Evolutionary conservation across 2,888 invertebrate species (phyloP), one percentile per base, ranked within the genome.

Genomic region (Lepidonotus clava): DNA sequence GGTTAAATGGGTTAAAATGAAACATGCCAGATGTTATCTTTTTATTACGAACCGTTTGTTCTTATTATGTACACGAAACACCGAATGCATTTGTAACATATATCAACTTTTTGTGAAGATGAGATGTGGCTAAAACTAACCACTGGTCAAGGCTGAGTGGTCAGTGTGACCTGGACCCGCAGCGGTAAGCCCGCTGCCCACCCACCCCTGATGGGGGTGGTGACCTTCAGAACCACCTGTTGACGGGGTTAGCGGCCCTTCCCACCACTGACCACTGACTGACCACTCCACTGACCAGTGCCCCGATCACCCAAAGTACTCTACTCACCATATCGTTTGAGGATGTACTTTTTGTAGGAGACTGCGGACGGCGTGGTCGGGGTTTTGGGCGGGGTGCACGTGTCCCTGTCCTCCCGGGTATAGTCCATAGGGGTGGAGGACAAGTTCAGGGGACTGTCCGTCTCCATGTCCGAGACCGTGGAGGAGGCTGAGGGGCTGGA

Each of bases 271-370:
- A 71, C 71, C 71, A 61, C 2, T 61, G 1, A 1, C 61, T 61
- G 61, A 61, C 61, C 61, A n/a, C 56, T 56, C 46, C 8, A 18
- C 46, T 18, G 8, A 46, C 46, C 46, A 8, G 46, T 8, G 46
- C 46, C 46, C 46, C 46, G 18, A 8, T 36, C 5, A 38, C 36
- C 1, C 34, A 34, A 32, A 4, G 2, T 32, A 6, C n/a, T 18
- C 21, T 38, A 83, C 86, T 86, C 38, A 86, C 86, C 80, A 41
- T 86, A 86, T 66, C 86, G 53, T 21, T 41, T 71, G 51, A 86
- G 83, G n/a, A 86, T 83, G 61, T 83, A n/a, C 83, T 86, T 86
- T 36, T 86, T 86, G 61, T 61, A 86, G 53, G 86, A 83, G 66
- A 80, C 80, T 21, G 66, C 53, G n/a, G 51, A 53, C 0, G 86